Evolutionary conservation across 2,888 invertebrate genomes (phyloP), one percentile per base, ranked within the genome.

Genomic region (Hirtodrosophila confusa): DNA sequence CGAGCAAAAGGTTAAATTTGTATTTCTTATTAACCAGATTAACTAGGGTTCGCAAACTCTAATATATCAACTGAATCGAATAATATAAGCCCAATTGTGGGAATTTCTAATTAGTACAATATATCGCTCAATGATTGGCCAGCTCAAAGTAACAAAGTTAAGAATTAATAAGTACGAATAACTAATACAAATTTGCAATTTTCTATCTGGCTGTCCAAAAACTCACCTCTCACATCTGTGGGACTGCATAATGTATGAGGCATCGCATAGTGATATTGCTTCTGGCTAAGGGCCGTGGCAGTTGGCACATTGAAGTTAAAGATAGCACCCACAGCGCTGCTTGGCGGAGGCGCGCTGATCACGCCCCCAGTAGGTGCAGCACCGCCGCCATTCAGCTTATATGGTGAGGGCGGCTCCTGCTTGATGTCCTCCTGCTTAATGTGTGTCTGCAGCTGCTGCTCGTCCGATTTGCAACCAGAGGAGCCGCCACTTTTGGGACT

Each of bases 401-500:
- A 91, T 31, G 91, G 91, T 47, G 91, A 91, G 61, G 89, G 88
- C 37, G 90, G 90, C 75, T 91, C 91, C 75, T 91, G 90, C 56
- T 91, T 91, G 36, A 91, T 91, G 69, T 88, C 75, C 83, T 90
- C 70, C 80, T 87, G 82, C 79, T 89, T 84, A 63, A 82, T 80
- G 73, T 86, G 87, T 37, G 66, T 45, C 62, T 85, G 80, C 56
- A 71, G 73, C 37, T 69, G 75, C 36, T 72, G 69, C 17, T 90
- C 90, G 62, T 90, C 90, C 12, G 80, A 53, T 76, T 90, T 91
- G 64, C 87, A 77, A 40, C 57, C 73, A 27, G 77, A 41, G 3
- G 72, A 47, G 40, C 56, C 44, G 69, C 89, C 88, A 75, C 91
- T 92, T 86, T 93, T 93, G 24, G 93, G 93, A 73, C 93, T 93